Percentiles rank a stretch among this genome's conserved stretches.
Conservation (phyloP, 2,888 invertebrate genomes). For the Ethmia dodecea region DNA sequence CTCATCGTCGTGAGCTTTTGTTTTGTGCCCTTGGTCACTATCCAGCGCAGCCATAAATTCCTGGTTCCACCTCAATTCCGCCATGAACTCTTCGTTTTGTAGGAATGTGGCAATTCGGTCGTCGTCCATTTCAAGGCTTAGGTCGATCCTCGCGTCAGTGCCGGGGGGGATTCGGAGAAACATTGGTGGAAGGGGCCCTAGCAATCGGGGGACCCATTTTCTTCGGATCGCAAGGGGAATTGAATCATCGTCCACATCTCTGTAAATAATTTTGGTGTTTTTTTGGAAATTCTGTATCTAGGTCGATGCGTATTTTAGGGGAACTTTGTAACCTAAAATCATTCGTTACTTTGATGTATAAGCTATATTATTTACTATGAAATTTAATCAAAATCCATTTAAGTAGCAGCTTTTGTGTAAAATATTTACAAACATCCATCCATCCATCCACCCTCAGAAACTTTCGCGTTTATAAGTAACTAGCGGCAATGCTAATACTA, state of each 20-base stretch:
- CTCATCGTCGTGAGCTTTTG: conserved; percentile 77
- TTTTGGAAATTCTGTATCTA: too few relatives aligned
- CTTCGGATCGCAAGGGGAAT: conserved; percentile 60
- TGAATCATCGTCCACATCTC: conserved; percentile 61
- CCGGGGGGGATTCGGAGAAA: conserved; percentile 82
- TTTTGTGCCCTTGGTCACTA: conserved; percentile 80
- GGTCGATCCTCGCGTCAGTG: conserved; percentile 66
- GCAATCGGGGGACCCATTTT: conserved; percentile 88
- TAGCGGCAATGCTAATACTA: too few relatives aligned
- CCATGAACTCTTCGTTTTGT: conserved; percentile 94
- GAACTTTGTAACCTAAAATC: too few relatives aligned
- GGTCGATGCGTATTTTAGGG: too few relatives aligned
- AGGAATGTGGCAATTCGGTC: conserved; percentile 91
- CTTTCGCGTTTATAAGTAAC: too few relatives aligned
- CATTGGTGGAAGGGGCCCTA: conserved; percentile 87
- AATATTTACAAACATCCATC: too few relatives aligned
- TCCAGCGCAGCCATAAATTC: conserved; percentile 92
- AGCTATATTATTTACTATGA: too few relatives aligned
- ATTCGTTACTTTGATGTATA: too few relatives aligned
- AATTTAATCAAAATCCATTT: too few relatives aligned
- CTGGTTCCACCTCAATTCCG: conserved; percentile 89
- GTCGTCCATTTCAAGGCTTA: conserved; percentile 84
- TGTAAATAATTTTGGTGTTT: too few relatives aligned
- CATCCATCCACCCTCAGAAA: too few relatives aligned
- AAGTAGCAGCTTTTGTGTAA: too few relatives aligned